These are phyloP conservation scores for Campylomormyrus tamandua DNA, from an alignment of 2,113 vertebrate genomes.

Conservation along the genomic window DNA sequence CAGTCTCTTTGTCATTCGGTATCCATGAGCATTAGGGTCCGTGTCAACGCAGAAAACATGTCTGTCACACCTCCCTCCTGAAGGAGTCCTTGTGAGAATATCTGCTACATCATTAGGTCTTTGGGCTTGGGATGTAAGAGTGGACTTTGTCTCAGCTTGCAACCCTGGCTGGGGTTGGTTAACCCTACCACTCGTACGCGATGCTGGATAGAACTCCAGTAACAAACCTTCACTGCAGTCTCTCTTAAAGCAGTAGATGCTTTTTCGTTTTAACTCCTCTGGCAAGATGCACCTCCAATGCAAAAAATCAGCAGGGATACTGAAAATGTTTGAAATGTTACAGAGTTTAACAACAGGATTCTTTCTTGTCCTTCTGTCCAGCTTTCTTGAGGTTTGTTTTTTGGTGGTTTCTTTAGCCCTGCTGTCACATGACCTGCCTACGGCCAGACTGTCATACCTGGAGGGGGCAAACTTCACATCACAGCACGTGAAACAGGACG, in stretches of 20 bases:
- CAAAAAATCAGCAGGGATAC: background rate
- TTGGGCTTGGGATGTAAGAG: background rate
- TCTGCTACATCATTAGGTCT: background rate
- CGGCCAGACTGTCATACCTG: background rate
- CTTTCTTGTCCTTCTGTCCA: background rate
- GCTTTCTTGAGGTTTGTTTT: background rate
- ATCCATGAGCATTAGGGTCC: background rate
- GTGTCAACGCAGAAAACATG: background rate
- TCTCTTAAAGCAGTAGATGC: conserved; percentile 14
- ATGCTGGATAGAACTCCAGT: background rate
- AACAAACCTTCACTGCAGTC: background rate
- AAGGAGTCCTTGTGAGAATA: background rate
- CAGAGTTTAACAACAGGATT: conserved; percentile 16
- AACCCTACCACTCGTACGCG: background rate
- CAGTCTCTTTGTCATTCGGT: background rate
- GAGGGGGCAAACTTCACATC: background rate
- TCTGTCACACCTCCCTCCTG: background rate
- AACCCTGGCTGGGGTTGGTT: background rate
- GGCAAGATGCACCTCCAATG: background rate
- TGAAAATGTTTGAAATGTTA: background rate
- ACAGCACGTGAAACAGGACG: background rate
- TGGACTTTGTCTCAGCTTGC: background rate
- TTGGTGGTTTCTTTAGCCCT: background rate
- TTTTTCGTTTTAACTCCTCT: conserved; percentile 11
- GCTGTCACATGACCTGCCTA: background rate